phyloP scores from a whole-genome alignment of 1,140 invertebrate species.

The Brachionus asplanchnoidis region DNA sequence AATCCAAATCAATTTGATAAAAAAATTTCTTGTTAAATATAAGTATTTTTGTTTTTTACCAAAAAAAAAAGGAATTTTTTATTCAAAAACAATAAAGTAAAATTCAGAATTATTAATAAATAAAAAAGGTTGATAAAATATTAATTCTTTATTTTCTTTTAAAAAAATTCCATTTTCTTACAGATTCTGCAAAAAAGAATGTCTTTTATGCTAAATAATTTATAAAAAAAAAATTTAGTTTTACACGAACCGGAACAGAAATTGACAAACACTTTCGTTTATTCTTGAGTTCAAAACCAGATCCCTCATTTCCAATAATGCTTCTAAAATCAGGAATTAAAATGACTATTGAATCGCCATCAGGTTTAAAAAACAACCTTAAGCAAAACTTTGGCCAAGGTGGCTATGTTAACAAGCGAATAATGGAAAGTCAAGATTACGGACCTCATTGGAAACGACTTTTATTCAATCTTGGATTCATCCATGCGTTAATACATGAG shows the following conservation, averaged over 20 bases:
- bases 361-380: conserved; percentile 67
- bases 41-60: too few species aligned
- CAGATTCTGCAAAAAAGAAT: too few species aligned
- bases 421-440: conserved; percentile 59
- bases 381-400: conserved; percentile 48
- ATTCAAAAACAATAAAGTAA: too few species aligned
- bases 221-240: conserved; percentile 43
- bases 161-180: too few species aligned
- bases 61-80: too few species aligned
- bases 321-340: conserved; percentile 81
- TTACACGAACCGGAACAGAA: conserved; percentile 47
- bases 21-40: too few species aligned
- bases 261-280: conserved; percentile 55
- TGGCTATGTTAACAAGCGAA: neutral
- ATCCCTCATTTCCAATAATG: conserved; percentile 45
- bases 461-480: conserved; percentile 55
- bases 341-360: conserved; percentile 93
- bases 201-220: neutral
- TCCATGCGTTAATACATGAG: conserved; percentile 56
- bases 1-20: too few species aligned
- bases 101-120: too few species aligned
- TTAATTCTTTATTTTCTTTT: too few species aligned
- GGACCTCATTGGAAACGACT: conserved; percentile 51
- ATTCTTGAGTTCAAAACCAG: conserved; percentile 55
- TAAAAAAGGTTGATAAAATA: too few species aligned